Conservation (phyloP, 64 coral and sea anemone species). For the Exaiptasia diaphana region DNA sequence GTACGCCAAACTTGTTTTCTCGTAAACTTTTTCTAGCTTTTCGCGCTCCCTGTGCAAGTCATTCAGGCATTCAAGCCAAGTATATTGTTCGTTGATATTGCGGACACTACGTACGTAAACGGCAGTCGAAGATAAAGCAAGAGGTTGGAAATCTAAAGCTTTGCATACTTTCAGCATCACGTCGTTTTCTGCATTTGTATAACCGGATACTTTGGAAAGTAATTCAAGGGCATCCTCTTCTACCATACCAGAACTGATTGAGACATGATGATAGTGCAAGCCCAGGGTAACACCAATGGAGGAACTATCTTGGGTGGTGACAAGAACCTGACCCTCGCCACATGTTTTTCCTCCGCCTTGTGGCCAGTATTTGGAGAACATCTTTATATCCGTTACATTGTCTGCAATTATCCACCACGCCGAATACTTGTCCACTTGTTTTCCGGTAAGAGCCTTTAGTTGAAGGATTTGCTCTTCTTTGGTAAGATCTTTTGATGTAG, state of each 20-base stretch:
- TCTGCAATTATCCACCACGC: slow-evolving; percentile 26
- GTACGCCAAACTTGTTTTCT: slow-evolving; percentile 24
- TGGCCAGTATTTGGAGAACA: not conserved
- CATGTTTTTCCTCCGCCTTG: not conserved
- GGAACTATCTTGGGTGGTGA: slow-evolving; percentile 27
- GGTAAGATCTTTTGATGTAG: not conserved
- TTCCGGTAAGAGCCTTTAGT: not conserved
- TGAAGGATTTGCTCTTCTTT: not conserved
- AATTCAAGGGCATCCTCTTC: slow-evolving; percentile 8
- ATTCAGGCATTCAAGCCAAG: slow-evolving; percentile 38
- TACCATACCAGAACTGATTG: slow-evolving; percentile 45
- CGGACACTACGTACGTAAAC: slow-evolving; percentile 30
- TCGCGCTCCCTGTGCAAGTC: slow-evolving; percentile 24
- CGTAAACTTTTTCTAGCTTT: slow-evolving; percentile 7
- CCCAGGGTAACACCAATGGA: not conserved
- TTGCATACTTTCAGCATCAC: slow-evolving; percentile 4
- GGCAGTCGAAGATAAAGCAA: slow-evolving; percentile 47
- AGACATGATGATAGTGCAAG: slow-evolving; percentile 3
- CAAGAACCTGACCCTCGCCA: slow-evolving; percentile 10
- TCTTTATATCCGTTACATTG: not conserved
- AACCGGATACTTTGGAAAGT: slow-evolving; percentile 21
- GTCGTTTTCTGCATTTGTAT: not conserved
- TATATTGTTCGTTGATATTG: not conserved
- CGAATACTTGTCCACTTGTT: not conserved
- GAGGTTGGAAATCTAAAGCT: slow-evolving; percentile 46